Conservation (phyloP, 2,888 invertebrate genomes). For the Fabriciana adippe region DNA sequence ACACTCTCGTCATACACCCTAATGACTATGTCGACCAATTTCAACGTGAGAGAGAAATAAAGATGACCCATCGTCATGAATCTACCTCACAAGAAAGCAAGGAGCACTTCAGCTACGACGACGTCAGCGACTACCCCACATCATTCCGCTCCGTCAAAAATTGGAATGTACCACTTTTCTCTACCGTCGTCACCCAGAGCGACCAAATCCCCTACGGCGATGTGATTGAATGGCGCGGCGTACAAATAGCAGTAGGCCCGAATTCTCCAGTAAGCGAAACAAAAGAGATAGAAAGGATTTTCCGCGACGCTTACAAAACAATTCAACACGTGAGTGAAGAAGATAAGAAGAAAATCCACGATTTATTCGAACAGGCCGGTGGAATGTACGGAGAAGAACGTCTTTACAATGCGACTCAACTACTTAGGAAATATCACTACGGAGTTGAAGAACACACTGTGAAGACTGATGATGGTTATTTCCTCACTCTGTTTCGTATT, state of each 20-base stretch:
- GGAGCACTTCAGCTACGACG: slow-evolving; percentile 38
- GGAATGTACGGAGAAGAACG: slow-evolving; percentile 50
- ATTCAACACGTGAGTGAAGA: slow-evolving; percentile 59
- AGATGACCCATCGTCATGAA: slow-evolving; percentile 43
- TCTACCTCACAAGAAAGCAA: slow-evolving; percentile 44
- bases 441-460: slow-evolving; percentile 64
- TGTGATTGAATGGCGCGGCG: slow-evolving; percentile 53
- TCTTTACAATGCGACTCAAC: slow-evolving; percentile 57
- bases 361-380: slow-evolving; percentile 48
- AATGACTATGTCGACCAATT: slow-evolving; percentile 51
- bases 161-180: slow-evolving; percentile 47
- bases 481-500: slow-evolving; percentile 70
- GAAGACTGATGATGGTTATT: slow-evolving; percentile 71
- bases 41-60: slow-evolving; percentile 38
- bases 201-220: slow-evolving; percentile 50
- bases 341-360: slow-evolving; percentile 58
- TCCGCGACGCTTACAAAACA: slow-evolving; percentile 59
- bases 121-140: slow-evolving; percentile 39
- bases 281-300: slow-evolving; percentile 61
- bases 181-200: slow-evolving; percentile 44
- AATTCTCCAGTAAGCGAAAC: slow-evolving; percentile 46
- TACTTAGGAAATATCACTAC: slow-evolving; percentile 64
- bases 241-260: slow-evolving; percentile 51
- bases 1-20: slow-evolving; percentile 50
- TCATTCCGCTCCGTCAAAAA: slow-evolving; percentile 40